Evolutionary conservation across 2,797 vertebrate genomes (phyloP).

Genomic region (Glossophaga mutica): DNA sequence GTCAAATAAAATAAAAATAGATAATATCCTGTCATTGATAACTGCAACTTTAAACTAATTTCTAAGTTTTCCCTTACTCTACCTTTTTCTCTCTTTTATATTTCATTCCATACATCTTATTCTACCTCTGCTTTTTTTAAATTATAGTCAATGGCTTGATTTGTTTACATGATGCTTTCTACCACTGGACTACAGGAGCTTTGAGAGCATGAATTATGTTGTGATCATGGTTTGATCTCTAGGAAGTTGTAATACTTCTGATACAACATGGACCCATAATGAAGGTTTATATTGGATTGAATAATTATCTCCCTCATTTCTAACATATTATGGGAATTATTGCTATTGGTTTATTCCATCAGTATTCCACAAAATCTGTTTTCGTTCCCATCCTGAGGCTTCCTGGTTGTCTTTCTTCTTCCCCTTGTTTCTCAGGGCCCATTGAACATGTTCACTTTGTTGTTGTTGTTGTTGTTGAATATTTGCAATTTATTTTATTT

Average conservation of each 20-base stretch:
- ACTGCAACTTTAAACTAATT: neutral
- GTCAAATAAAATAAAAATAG: neutral
- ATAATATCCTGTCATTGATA: neutral
- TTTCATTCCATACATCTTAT: neutral
- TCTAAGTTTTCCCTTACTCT: neutral
- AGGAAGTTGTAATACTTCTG: neutral
- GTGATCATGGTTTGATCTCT: neutral
- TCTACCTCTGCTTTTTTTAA: neutral
- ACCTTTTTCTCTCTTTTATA: neutral
- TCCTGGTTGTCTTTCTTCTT: neutral
- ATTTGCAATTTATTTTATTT: neutral
- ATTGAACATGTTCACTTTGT: neutral
- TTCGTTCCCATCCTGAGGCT: neutral
- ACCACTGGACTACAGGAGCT: neutral
- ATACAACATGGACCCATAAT: neutral
- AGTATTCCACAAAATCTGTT: neutral
- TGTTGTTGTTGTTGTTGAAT: neutral
- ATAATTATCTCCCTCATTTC: neutral
- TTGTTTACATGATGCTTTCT: neutral
- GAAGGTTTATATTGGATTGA: neutral
- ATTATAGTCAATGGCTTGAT: neutral
- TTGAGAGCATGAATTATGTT: neutral
- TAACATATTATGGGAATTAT: neutral
- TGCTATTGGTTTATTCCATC: neutral
- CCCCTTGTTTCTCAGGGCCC: neutral